Conservation (phyloP, 1,140 invertebrate genomes). For the Pentalonia nigronervosa region DNA sequence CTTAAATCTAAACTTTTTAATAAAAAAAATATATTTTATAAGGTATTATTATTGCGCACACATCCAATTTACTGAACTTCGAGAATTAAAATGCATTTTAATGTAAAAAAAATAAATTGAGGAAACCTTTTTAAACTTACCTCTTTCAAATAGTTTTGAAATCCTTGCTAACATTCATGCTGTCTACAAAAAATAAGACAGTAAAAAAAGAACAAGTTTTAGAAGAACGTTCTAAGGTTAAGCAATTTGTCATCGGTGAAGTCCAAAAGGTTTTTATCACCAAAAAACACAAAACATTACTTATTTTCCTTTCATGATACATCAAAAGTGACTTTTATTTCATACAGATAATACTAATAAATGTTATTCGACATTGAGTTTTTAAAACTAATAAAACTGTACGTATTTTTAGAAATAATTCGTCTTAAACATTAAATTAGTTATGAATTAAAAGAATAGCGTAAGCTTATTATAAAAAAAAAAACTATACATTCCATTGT, state of each 20-base stretch:
- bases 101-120: not conserved
- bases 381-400: not conserved
- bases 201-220: slow-evolving; percentile 11
- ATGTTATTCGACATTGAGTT: not conserved
- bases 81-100: not conserved
- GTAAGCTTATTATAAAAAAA: not conserved
- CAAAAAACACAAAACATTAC: slow-evolving; percentile 1
- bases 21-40: slow-evolving; percentile 14
- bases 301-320: not conserved
- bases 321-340: slow-evolving; percentile 26
- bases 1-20: not conserved
- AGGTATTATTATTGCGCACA: not conserved
- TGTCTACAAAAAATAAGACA: not conserved
- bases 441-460: not conserved
- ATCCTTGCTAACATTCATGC: not conserved
- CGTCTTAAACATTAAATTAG: not conserved
- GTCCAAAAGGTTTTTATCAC: not conserved
- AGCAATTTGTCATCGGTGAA: slow-evolving; percentile 9
- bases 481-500: not conserved
- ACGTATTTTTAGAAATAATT: not conserved
- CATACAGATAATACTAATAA: not conserved
- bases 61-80: slow-evolving; percentile 5
- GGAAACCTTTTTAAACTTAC: not conserved
- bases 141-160: slow-evolving; percentile 20
- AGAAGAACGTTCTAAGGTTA: not conserved